Conservation (phyloP, 2,113 vertebrate species). For the Pituophis catenifer region DNA sequence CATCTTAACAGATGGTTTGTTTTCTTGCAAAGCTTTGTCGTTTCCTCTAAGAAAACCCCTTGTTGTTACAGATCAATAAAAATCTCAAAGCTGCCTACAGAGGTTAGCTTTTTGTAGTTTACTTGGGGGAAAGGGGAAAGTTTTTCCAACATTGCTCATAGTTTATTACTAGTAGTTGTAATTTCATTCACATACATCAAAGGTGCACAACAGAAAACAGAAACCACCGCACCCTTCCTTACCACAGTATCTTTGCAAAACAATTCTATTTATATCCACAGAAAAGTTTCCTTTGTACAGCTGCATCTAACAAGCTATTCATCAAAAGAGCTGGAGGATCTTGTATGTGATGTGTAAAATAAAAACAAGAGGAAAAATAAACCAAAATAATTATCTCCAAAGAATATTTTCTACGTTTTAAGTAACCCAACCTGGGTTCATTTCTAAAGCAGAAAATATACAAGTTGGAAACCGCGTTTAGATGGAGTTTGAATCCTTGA, state of each 20-base stretch:
- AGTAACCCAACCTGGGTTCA: neutral
- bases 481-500: neutral
- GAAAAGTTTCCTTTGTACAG: neutral
- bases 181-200: neutral
- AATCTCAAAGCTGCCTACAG: neutral
- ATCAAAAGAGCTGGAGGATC: neutral
- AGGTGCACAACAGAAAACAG: neutral
- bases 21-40: neutral
- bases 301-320: neutral
- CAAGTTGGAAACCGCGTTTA: neutral
- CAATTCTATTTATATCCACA: neutral
- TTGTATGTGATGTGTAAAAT: neutral
- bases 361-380: neutral
- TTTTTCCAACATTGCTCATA: neutral
- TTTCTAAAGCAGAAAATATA: neutral
- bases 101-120: neutral
- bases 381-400: neutral
- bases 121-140: neutral
- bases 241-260: neutral
- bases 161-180: neutral
- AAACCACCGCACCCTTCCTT: neutral
- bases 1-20: neutral
- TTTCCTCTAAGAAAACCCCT: neutral
- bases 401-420: neutral
- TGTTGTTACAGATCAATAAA: neutral